Base-by-base conservation (phyloP, 2,797 vertebrate genomes). In the Catamblyrhynchus diadema region DNA sequence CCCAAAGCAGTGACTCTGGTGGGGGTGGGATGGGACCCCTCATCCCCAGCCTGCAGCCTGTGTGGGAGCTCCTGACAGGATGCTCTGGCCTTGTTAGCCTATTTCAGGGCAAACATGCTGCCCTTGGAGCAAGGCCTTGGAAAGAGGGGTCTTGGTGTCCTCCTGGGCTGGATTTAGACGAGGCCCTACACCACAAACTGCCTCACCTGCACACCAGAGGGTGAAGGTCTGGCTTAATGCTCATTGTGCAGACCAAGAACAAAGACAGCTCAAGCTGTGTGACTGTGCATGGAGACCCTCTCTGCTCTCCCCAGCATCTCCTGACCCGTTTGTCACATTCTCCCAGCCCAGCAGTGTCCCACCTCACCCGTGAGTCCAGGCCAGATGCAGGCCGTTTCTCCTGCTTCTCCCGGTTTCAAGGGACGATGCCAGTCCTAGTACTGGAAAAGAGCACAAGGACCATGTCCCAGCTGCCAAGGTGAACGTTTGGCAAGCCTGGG, bases 281-380 rank as follows among this genome's bases (percentile, higher is more conserved):
- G 61, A 39, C 51, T 2, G 0, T 37, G 28, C 12, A 0, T 3
- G 71, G 47, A 92, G 20, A 65, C 20, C 25, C 9, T 56, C 21
- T 1, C 2, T 57, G 53, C 35, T 56, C 17, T 45, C 28, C 30
- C 50, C 18, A 23, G 0, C 2, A 1, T 25, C 44, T 54, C 47
- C 47, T 47, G 41, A 27, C 27, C 35, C 30, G 12, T 77, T 61
- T 27, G 28, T 17, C 80, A 18, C 0, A 0, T 32, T 48, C 50
- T 66, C 9, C 54, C 61, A 32, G 41, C 25, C 50, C 25, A 19
- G 73, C 59, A 47, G 17, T 7, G 33, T 16, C 53, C 23, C 45
- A 27, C 25, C 48, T 51, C 60, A 30, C 3, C 1, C 1, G 0
- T 3, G 1, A 82, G 42, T 14, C 27, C 48, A 0, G 14, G 61